A percentile compares a stretch with the other conserved stretches of the same genome.
These are phyloP conservation scores for Hippocampus comes DNA, from an alignment of 2,113 vertebrate species.

Conservation along the genomic window DNA sequence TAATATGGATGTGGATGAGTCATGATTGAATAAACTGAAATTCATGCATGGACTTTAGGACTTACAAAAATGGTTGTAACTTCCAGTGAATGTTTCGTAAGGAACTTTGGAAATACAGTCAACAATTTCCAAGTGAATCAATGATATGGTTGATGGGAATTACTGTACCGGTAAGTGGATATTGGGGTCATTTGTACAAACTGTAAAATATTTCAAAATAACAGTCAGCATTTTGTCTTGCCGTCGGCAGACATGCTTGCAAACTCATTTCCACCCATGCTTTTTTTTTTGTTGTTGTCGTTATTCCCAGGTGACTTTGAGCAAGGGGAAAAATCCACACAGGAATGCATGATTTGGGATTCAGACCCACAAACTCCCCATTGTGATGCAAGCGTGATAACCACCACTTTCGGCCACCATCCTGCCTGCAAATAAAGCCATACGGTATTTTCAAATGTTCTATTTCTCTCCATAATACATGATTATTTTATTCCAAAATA, in stretches of 20 bases:
- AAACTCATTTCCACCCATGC: no score
- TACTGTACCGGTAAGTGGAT: no score
- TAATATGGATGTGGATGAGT: neutral
- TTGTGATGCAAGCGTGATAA: neutral
- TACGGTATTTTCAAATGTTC: neutral
- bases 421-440: neutral
- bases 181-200: no score
- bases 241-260: no score
- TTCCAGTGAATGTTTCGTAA: neutral
- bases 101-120: neutral
- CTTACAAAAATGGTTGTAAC: neutral
- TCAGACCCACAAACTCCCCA: neutral
- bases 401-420: neutral
- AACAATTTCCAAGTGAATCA: neutral
- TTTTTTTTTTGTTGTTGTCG: no score
- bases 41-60: neutral
- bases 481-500: neutral
- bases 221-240: no score
- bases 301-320: no score
- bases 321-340: neutral
- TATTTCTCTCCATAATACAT: neutral
- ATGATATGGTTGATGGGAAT: neutral
- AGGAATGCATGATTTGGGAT: neutral
- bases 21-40: neutral
- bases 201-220: no score